Percentiles rank a stretch among this genome's conserved stretches.
phyloP scores from a whole-genome alignment of 2,797 vertebrate genomes.

The Thamnophis elegans region DNA sequence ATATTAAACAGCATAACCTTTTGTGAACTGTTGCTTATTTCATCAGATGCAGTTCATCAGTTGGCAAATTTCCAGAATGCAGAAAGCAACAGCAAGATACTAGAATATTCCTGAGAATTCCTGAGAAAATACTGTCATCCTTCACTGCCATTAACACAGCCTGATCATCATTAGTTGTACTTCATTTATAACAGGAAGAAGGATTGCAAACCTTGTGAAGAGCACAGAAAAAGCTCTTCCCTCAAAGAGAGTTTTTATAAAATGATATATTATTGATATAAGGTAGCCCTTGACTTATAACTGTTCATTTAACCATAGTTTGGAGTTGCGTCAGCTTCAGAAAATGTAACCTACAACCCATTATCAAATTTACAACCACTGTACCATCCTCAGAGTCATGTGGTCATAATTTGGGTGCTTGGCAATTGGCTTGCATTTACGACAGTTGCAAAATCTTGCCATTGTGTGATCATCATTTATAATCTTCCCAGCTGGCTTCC shows the following conservation, averaged over 20 bases:
- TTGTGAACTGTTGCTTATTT: not conserved
- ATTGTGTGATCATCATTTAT: no score
- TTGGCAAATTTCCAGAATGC: not conserved
- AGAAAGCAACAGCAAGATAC: not conserved
- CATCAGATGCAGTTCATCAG: not conserved
- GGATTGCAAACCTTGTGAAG: not conserved
- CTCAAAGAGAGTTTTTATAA: not conserved
- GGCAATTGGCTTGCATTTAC: no score
- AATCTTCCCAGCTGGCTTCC: not conserved
- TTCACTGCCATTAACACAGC: not conserved
- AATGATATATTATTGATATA: not conserved
- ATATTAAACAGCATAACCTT: not conserved
- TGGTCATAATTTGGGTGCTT: no score
- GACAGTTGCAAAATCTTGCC: no score
- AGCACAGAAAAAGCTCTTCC: not conserved
- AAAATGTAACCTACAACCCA: no score
- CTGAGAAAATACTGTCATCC: not conserved
- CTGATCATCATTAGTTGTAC: not conserved
- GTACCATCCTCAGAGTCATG: no score
- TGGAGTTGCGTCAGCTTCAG: no score
- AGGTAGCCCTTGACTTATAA: not conserved
- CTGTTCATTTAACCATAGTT: no score
- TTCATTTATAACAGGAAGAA: not conserved
- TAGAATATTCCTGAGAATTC: not conserved
- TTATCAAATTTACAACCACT: no score